These are phyloP conservation scores for Tetragonula clypearis DNA, from an alignment of 1,140 invertebrate species.

Conservation along the genomic window DNA sequence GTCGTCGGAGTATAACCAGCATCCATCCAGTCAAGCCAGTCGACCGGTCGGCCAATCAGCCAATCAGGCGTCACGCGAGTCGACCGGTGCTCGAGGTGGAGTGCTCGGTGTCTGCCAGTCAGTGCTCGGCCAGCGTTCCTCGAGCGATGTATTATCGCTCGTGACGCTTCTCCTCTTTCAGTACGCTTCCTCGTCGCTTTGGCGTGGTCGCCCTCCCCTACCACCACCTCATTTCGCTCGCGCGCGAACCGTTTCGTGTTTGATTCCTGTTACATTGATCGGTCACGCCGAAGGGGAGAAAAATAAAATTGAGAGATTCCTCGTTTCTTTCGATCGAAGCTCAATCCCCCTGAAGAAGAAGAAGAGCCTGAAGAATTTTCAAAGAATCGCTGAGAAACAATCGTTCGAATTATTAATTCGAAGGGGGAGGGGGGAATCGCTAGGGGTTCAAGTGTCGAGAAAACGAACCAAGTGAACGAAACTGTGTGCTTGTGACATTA, in stretches of 20 bases:
- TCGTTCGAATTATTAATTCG: not conserved
- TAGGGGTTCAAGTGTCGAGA: not conserved
- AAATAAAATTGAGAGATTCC: not conserved
- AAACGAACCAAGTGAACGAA: conserved; percentile 7
- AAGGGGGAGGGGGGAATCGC: too few relatives aligned
- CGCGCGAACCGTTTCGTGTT: not conserved
- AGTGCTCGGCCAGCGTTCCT: conserved; percentile 41
- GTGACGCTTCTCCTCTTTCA: not conserved
- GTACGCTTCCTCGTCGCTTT: not conserved
- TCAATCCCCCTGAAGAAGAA: not conserved
- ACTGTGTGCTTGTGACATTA: conserved; percentile 18
- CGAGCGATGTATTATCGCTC: not conserved
- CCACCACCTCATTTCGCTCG: not conserved
- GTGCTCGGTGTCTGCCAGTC: conserved; percentile 40
- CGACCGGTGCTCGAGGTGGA: conserved; percentile 41
- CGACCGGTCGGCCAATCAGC: conserved; percentile 57
- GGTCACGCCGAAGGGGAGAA: not conserved
- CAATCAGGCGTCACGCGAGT: conserved; percentile 52
- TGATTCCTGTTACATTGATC: not conserved
- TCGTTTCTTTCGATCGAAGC: not conserved
- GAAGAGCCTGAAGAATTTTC: not conserved
- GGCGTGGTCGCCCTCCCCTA: not conserved
- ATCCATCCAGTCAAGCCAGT: conserved; percentile 45
- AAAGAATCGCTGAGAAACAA: not conserved
- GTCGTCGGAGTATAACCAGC: conserved; percentile 45